Base-by-base conservation (phyloP, 2,113 vertebrate genomes). In the Mus spicilegus region DNA sequence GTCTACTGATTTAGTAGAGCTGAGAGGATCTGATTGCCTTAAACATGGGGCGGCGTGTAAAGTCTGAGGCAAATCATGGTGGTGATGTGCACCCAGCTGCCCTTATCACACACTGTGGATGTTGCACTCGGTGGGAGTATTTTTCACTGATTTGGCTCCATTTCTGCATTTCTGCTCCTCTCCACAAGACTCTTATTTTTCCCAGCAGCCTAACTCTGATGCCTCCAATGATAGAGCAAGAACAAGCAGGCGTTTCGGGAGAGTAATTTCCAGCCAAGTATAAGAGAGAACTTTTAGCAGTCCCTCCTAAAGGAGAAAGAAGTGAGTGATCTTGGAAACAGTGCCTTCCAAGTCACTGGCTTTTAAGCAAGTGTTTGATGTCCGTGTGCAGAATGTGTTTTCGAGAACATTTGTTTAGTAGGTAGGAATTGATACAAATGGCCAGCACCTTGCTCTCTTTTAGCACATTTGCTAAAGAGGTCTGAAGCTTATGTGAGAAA, bases 251-350 rank as follows among this genome's bases (percentile, higher is more conserved):
- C 77, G n/a, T 77, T 81, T 89, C 42, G 49, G 56, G 30, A 76
- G 87, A 94, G 75, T 76, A 84, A 49, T 58, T 96, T 95, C 87
- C 51, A 87, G 17, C 54, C 95, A 76, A 63, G 51, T 85, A 51
- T 70, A 93, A 56, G 46, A 69, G 75, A 87, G 22, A 95, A 87
- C 42, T 49, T 63, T 76, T 20, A 92, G 49, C 0, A 78, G 22
- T 80, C 7, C 30, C 78, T 80, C n/a, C 20, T 58, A 82, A 58
- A 90, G 89, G 16, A 58, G 42, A 54, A 65, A 87, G 56, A 46
- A 33, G 30, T n/a, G 61, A 91, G 58, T 4, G 69, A 7, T 70
- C 36, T 81, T 91, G 17, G 39, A 46, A 89, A 87, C 7, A 58
- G 78, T 49, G 42, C 9, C 46, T 89, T 91, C 65, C 12, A 2